phyloP scores from a whole-genome alignment of 1,140 invertebrate genomes.

The Hypothenemus hampei region DNA sequence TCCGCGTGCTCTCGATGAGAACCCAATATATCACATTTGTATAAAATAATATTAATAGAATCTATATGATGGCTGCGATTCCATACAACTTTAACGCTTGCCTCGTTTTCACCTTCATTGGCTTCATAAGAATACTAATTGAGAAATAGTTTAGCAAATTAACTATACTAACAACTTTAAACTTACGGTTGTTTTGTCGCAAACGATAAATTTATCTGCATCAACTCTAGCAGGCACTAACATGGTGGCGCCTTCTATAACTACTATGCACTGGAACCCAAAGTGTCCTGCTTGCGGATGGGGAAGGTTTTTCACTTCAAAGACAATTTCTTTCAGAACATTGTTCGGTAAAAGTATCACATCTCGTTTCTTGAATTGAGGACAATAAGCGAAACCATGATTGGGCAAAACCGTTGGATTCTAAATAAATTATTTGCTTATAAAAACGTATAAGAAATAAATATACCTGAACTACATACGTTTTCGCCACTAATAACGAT shows the following conservation, averaged over 20 bases:
- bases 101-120: slow-evolving; percentile 78
- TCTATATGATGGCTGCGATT: slow-evolving; percentile 90
- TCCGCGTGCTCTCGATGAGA: slow-evolving; percentile 88
- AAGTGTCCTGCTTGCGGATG: slow-evolving; percentile 79
- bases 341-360: slow-evolving; percentile 78
- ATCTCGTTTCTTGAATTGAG: slow-evolving; percentile 64
- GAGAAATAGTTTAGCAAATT: background rate
- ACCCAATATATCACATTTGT: slow-evolving; percentile 91
- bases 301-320: slow-evolving; percentile 86
- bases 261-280: slow-evolving; percentile 86
- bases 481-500: slow-evolving; percentile 81
- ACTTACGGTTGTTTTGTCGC: slow-evolving; percentile 76
- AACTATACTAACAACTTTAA: background rate
- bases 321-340: slow-evolving; percentile 79
- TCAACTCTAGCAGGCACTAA: slow-evolving; percentile 80
- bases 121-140: slow-evolving; percentile 82
- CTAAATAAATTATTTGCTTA: slow-evolving; percentile 45
- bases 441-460: background rate
- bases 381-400: slow-evolving; percentile 74
- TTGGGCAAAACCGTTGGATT: slow-evolving; percentile 67
- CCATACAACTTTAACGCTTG: slow-evolving; percentile 85
- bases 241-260: slow-evolving; percentile 86
- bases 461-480: slow-evolving; percentile 47
- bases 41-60: slow-evolving; percentile 81
- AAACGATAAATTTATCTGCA: slow-evolving; percentile 75